Percentiles rank a stretch among this genome's conserved stretches.
phyloP scores from a whole-genome alignment of 2,888 invertebrate species.

The Epicampocera succincta region DNA sequence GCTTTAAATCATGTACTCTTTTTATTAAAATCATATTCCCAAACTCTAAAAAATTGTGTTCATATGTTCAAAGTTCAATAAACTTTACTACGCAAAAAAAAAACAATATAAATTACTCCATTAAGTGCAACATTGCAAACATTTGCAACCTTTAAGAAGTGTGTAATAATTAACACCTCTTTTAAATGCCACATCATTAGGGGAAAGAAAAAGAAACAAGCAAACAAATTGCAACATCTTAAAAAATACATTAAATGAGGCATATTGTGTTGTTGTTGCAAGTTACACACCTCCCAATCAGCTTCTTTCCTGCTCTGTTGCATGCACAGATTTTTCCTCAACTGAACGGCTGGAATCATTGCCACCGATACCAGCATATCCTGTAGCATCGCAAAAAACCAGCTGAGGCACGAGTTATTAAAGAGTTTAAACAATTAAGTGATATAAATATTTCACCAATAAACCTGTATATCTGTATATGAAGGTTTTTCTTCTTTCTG shows the following conservation, averaged over 20 bases:
- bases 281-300: neutral
- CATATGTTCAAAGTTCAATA: conserved; percentile 29
- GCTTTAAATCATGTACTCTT: too few species aligned
- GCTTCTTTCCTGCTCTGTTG: neutral
- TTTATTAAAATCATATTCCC: too few species aligned
- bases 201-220: conserved; percentile 4
- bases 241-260: conserved; percentile 37
- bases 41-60: too few species aligned
- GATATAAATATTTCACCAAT: neutral
- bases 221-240: conserved; percentile 14
- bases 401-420: neutral
- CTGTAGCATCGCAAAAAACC: neutral
- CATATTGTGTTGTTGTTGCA: conserved; percentile 35
- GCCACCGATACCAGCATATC: conserved; percentile 5
- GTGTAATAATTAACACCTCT: conserved; percentile 60
- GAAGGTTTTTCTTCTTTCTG: too few species aligned
- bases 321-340: neutral
- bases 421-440: neutral
- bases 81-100: conserved; percentile 30
- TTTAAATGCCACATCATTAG: conserved; percentile 46
- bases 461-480: too few species aligned
- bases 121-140: conserved; percentile 26
- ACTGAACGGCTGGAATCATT: conserved; percentile 10
- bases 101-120: conserved; percentile 21
- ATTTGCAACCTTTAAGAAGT: conserved; percentile 42